A percentile compares a stretch with the other conserved stretches of the same genome.
These are phyloP conservation scores for Schizotus pectinicornis DNA, from an alignment of 2,888 invertebrate genomes.

Conservation along the genomic window DNA sequence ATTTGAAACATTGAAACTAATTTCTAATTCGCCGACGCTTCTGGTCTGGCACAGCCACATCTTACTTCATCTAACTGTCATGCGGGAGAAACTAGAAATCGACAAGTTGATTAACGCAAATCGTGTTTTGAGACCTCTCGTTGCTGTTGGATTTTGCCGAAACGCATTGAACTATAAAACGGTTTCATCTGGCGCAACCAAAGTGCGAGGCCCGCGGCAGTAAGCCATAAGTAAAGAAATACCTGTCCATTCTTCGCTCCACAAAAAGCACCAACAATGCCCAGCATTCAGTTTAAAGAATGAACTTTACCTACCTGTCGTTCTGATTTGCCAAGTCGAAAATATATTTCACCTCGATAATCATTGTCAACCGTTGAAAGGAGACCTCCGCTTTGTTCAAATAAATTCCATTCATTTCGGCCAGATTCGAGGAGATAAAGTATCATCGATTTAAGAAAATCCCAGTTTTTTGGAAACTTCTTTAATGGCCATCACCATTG, in stretches of 20 bases:
- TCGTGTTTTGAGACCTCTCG: too few relatives aligned
- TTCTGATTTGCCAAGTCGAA: constrained; percentile 56
- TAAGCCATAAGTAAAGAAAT: constrained; percentile 50
- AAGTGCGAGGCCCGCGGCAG: constrained; percentile 41
- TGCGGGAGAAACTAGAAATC: too few relatives aligned
- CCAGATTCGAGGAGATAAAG: constrained; percentile 44
- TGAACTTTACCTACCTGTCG: constrained; percentile 56
- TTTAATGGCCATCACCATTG: constrained; percentile 29
- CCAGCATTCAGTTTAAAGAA: constrained; percentile 48
- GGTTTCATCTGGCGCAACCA: constrained; percentile 18
- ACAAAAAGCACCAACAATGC: constrained; percentile 49
- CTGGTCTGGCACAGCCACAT: not conserved
- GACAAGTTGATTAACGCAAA: too few relatives aligned
- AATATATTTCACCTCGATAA: constrained; percentile 56
- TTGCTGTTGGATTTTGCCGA: not conserved
- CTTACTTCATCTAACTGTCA: too few relatives aligned
- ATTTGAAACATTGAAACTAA: too few relatives aligned
- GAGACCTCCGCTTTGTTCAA: constrained; percentile 32
- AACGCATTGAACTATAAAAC: not conserved
- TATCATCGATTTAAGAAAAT: constrained; percentile 31
- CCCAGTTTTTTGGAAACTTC: constrained; percentile 1
- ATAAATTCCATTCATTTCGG: constrained; percentile 41
- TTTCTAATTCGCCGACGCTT: too few relatives aligned
- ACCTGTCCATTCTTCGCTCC: constrained; percentile 51
- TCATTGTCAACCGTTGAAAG: constrained; percentile 53